phyloP scores from a whole-genome alignment of 2,888 invertebrate species.

The Isotomurus palustris region DNA sequence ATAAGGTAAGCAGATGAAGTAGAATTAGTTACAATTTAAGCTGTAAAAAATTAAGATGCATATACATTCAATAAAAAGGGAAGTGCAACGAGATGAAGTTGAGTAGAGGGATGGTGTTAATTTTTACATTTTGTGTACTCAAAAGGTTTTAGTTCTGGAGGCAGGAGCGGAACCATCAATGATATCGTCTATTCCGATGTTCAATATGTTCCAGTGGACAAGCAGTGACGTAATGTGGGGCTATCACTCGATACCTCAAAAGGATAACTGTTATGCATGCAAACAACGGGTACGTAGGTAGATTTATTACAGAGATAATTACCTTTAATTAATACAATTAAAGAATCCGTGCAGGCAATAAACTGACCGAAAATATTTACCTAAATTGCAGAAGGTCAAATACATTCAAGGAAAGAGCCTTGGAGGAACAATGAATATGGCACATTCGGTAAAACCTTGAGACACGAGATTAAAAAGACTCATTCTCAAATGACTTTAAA shows the following conservation, averaged over 20 bases:
- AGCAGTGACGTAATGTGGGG: background rate
- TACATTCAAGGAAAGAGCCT: constrained; percentile 1
- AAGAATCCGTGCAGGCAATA: no score
- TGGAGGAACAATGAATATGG: constrained; percentile 3
- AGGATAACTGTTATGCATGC: background rate
- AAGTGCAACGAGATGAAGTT: no score
- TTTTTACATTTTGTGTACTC: no score
- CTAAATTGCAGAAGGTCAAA: background rate
- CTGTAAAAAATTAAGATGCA: no score
- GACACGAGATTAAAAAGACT: no score
- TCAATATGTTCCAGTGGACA: background rate
- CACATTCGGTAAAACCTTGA: background rate
- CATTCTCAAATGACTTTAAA: background rate
- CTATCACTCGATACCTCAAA: background rate
- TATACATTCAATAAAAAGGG: no score
- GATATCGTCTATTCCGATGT: background rate
- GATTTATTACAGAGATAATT: background rate
- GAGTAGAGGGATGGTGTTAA: no score
- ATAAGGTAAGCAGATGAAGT: constrained; percentile 2
- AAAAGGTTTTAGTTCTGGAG: constrained; percentile 1
- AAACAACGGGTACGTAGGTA: background rate
- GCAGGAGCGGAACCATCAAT: constrained; percentile 4
- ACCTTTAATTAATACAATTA: background rate
- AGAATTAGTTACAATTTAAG: no score
- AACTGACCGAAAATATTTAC: background rate